Base-by-base conservation (phyloP, 2,113 vertebrate genomes). In the Trematomus loennbergii region DNA sequence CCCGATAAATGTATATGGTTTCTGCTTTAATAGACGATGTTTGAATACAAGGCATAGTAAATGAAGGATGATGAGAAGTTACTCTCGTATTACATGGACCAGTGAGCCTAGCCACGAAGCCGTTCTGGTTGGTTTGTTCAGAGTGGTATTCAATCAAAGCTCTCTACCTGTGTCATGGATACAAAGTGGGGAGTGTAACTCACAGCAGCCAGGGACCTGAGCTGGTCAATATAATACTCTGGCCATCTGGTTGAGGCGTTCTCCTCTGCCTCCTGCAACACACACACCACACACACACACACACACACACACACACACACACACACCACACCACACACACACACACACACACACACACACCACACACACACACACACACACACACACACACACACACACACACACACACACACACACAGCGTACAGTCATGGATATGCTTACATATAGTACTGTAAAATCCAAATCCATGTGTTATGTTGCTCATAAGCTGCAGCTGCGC, bases 171-270 rank as follows among this genome's bases (percentile, higher is more conserved):
- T 20, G 12, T 65, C 18, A 4, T 66, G 40, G n/a, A 15, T 70
- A 13, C 25, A 53, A 25, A 59, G 95, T 96, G 83, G 0, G 9
- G 22, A 12, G 12, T 52, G 36, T 40, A 78, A 96, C 97, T 96
- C 90, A 99, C 97, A 90, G 96, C 96, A 94, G 97, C 96, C 95
- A 98, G 97, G 13, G 95, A 96, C 82, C 96, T 96, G 69, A 99
- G 95, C 90, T 97, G 97, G 91, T 99, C 97, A 0, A 98, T 99
- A 86, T 99, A 99, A 94, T 96, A 98, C 81, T 98, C 97, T 0
- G 97, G 97, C 96, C 96, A 97, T 73, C 96, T 97, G 63, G 96
- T 97, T 15, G 97, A 97, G 90, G 96, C 96, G 62, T 96, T 96
- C 93, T 97, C 97, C 93, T 97, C 96, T 81, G 97, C 95, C 64